Conservation (phyloP, 2,888 invertebrate genomes). For the Galerucella nymphaeae region DNA sequence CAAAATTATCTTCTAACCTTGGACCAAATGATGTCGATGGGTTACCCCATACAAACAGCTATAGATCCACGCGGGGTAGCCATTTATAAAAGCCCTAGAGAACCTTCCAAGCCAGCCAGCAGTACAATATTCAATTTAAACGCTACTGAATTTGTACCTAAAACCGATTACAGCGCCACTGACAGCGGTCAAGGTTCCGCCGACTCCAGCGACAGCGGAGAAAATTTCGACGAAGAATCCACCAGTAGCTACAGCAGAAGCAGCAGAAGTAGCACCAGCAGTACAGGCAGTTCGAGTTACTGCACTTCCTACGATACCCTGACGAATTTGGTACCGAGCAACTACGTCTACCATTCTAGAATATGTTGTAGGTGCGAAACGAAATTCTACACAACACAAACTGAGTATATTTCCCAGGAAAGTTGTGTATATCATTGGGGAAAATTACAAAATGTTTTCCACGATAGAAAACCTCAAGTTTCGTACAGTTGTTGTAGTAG, state of each 20-base stretch:
- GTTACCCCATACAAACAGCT: conserved; percentile 76
- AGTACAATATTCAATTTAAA: conserved; percentile 70
- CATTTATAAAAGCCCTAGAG: conserved; percentile 24
- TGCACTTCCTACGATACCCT: background rate
- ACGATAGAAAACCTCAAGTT: conserved; percentile 40
- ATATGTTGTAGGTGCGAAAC: conserved; percentile 46
- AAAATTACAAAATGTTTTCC: conserved; percentile 66
- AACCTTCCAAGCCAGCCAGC: conserved; percentile 15
- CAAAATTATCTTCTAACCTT: conserved; percentile 73
- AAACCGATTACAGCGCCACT: conserved; percentile 43
- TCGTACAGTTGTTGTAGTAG: conserved; percentile 75
- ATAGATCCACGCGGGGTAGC: conserved; percentile 52
- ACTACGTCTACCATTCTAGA: background rate
- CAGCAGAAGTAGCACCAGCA: conserved; percentile 4
- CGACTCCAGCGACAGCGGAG: conserved; percentile 65
- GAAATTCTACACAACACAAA: conserved; percentile 46
- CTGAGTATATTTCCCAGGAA: conserved; percentile 76
- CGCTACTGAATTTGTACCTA: conserved; percentile 76
- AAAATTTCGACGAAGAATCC: conserved; percentile 54
- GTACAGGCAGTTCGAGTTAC: background rate
- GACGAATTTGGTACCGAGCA: background rate
- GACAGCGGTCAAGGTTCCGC: conserved; percentile 61
- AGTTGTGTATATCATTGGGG: conserved; percentile 93
- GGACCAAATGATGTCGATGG: conserved; percentile 73
- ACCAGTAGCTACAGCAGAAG: conserved; percentile 69